Percentiles rank a stretch among this genome's conserved stretches.
phyloP scores from a whole-genome alignment of 2,888 invertebrate species.

The Sabellastarte sp. region DNA sequence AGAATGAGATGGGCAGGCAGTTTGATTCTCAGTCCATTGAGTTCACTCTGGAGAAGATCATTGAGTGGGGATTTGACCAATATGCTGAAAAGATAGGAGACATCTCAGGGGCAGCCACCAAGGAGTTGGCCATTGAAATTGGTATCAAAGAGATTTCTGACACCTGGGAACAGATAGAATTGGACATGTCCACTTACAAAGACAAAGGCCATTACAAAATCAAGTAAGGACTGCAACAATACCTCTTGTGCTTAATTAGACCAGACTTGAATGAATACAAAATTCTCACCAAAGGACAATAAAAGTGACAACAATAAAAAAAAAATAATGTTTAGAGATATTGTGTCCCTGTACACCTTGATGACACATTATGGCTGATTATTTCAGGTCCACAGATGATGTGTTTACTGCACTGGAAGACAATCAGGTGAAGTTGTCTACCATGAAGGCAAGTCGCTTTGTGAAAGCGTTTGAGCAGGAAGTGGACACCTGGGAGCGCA shows the following conservation, averaged over 20 bases:
- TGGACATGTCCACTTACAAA: conserved; percentile 74
- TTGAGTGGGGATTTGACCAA: conserved; percentile 78
- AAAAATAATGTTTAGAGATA: too few relatives aligned
- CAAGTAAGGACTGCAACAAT: too few relatives aligned
- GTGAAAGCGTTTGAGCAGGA: conserved; percentile 82
- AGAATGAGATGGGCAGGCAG: conserved; percentile 68
- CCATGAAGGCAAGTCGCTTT: conserved; percentile 80
- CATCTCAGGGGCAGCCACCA: conserved; percentile 82
- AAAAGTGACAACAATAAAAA: too few relatives aligned
- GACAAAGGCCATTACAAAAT: conserved; percentile 70
- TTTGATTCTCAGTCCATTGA: conserved; percentile 78
- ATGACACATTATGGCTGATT: too few relatives aligned
- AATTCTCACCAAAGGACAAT: too few relatives aligned
- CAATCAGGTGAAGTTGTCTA: conserved; percentile 77
- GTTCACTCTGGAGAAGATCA: conserved; percentile 79
- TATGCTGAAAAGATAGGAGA: conserved; percentile 80
- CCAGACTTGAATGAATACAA: too few relatives aligned
- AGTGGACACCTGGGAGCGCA: conserved; percentile 84
- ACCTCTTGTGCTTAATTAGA: too few relatives aligned
- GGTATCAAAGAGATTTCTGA: conserved; percentile 69
- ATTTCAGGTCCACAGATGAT: conserved; percentile 69
- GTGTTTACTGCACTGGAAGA: conserved; percentile 79
- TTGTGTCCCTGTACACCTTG: too few relatives aligned
- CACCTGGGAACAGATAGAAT: conserved; percentile 72
- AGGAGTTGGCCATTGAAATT: conserved; percentile 81